Conservation (phyloP, 2,888 invertebrate genomes). For the Phalera bucephala region DNA sequence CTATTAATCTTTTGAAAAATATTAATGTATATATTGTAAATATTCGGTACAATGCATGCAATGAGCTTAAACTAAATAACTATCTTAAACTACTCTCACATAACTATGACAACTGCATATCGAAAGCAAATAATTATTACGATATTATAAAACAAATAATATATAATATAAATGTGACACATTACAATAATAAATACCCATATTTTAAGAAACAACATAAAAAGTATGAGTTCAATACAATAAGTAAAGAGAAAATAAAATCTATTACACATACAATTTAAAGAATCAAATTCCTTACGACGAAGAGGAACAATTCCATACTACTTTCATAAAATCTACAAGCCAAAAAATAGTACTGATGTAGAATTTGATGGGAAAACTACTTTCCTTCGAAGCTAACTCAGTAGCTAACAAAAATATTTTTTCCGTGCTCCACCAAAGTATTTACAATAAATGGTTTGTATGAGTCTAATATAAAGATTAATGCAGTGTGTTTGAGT, state of each 20-base stretch:
- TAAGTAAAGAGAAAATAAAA: no score
- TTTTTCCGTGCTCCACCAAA: no score
- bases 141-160: conserved; percentile 4
- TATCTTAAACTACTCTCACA: conserved; percentile 3
- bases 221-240: not conserved
- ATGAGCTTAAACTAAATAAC: conserved; percentile 3
- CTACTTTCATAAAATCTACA: conserved; percentile 2
- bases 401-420: no score
- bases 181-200: conserved; percentile 1
- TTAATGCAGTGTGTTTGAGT: conserved; percentile 1
- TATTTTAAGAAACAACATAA: conserved; percentile 1
- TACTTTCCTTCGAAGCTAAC: no score
- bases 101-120: conserved; percentile 5
- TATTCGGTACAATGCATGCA: conserved; percentile 2
- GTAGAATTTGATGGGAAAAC: no score
- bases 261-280: no score
- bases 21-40: conserved; percentile 3
- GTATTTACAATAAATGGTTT: conserved; percentile 1
- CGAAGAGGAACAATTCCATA: conserved; percentile 5
- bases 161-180: not conserved
- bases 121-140: not conserved
- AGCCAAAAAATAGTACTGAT: not conserved
- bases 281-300: no score
- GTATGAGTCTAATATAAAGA: conserved; percentile 1
- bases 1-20: conserved; percentile 1